Conservation (phyloP, 1,140 invertebrate species). For the Drosophila malerkotliana region DNA sequence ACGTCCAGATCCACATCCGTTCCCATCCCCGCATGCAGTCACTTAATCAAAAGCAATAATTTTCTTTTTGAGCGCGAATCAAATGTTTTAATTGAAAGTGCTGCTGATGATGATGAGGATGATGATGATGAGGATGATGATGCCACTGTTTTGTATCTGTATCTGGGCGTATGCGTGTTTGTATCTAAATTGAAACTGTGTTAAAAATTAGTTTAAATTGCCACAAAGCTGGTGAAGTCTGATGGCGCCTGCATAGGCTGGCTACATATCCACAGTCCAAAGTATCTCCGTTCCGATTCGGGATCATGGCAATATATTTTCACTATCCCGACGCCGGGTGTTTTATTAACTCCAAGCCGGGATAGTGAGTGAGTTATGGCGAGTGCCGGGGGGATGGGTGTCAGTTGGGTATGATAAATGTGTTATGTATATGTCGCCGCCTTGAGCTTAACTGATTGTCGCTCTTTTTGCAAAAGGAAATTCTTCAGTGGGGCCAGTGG, state of each 20-base stretch:
- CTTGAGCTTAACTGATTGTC: slow-evolving; percentile 48
- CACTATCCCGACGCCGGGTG: not conserved
- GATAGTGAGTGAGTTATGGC: slow-evolving; percentile 58
- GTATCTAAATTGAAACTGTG: slow-evolving; percentile 69
- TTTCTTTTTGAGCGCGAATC: slow-evolving; percentile 54
- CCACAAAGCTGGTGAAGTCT: slow-evolving; percentile 24
- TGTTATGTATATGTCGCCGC: slow-evolving; percentile 60
- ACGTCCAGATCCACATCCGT: not conserved
- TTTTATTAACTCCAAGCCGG: slow-evolving; percentile 32
- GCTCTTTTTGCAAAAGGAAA: slow-evolving; percentile 51
- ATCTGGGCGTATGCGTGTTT: slow-evolving; percentile 23
- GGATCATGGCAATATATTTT: not conserved
- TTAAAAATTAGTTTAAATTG: slow-evolving; percentile 76
- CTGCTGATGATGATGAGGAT: slow-evolving; percentile 53
- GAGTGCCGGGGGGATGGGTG: slow-evolving; percentile 19
- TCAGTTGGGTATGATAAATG: slow-evolving; percentile 64
- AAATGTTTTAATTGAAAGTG: slow-evolving; percentile 81
- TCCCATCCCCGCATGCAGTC: slow-evolving; percentile 11
- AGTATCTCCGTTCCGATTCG: slow-evolving; percentile 1
- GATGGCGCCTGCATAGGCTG: slow-evolving; percentile 68
- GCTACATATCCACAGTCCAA: slow-evolving; percentile 1
- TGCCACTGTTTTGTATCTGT: slow-evolving; percentile 37
- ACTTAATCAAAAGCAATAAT: slow-evolving; percentile 74
- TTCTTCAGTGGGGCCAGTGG: not conserved
- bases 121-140: slow-evolving; percentile 48